Base-by-base conservation (phyloP, 2,113 vertebrate genomes). In the Dolichallabes microphthalmus region DNA sequence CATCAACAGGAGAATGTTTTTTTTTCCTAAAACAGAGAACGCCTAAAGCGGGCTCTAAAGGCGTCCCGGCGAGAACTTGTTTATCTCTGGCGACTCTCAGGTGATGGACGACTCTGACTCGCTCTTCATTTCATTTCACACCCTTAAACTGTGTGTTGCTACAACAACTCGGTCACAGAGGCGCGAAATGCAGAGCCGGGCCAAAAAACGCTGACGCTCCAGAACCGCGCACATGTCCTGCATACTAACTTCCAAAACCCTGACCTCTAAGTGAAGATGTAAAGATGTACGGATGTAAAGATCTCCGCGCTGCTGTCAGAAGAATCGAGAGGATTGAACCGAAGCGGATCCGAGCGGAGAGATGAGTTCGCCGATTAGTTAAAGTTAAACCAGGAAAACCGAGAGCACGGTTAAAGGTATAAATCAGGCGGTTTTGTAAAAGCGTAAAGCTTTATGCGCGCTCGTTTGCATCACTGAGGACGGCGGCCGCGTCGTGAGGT, bases 31-130 rank as follows among this genome's bases (percentile, higher is more conserved):
- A 73, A 25, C 2, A 76, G 30, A 30, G 13, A n/a, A n/a, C 50
- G 89, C 88, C 87, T 27, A 45, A 45, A 45, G 45, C 7, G 45
- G 85, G 39, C 22, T 63, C 91, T 88, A 89, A 93, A 92, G 93
- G 90, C 95, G 94, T 95, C 95, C 94, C 92, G 87, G 93, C 95
- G 95, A 96, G 95, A 94, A 94, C 95, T 96, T 96, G 95, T 95
- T 96, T 92, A 94, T 93, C 93, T 91, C 87, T 90, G 91, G 93
- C 90, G 94, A 93, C 91, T 94, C 92, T 93, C 63, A 91, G 91
- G 93, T 95, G 96, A 97, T 96, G 94, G 95, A 97, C 96, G 94
- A 92, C 93, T 94, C 85, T 93, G 94, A 94, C 95, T 96, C 96
- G 94, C 95, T 95, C 93, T 95, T 96, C 95, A 96, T 95, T 96